Conservation (phyloP, 2,797 vertebrate species). For the Sciurus carolinensis region DNA sequence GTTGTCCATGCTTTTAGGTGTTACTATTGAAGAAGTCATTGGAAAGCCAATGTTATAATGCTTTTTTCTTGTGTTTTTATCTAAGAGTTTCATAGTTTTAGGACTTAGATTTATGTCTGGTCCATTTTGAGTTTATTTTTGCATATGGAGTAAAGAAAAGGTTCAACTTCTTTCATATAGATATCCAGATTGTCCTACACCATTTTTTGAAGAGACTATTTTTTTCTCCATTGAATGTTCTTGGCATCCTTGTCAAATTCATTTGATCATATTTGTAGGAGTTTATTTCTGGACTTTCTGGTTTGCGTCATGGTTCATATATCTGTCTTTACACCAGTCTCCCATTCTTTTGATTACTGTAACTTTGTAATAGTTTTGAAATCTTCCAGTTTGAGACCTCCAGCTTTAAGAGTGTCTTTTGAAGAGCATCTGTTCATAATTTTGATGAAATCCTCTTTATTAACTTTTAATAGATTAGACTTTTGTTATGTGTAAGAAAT, state of each 20-base stretch:
- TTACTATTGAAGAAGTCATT: background rate
- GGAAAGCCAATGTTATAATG: background rate
- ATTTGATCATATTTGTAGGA: background rate
- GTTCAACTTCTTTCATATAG: background rate
- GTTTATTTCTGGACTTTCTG: background rate
- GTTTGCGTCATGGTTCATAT: background rate
- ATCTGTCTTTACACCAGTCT: background rate
- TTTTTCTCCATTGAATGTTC: background rate
- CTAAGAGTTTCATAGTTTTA: background rate
- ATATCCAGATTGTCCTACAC: background rate
- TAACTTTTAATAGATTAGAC: background rate
- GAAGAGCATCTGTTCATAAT: constrained; percentile 45
- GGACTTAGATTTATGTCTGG: background rate
- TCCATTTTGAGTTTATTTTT: constrained; percentile 37
- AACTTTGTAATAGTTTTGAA: constrained; percentile 22
- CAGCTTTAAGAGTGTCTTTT: background rate
- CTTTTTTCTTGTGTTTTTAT: background rate
- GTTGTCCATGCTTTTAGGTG: background rate
- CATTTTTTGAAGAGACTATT: background rate
- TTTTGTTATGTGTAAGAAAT: constrained; percentile 32
- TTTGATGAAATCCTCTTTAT: constrained; percentile 9
- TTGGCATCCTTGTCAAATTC: constrained; percentile 9
- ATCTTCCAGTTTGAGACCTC: background rate
- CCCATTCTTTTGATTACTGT: background rate
- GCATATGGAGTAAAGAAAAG: background rate